phyloP scores from a whole-genome alignment of 2,888 invertebrate species.

The Noctua janthina region DNA sequence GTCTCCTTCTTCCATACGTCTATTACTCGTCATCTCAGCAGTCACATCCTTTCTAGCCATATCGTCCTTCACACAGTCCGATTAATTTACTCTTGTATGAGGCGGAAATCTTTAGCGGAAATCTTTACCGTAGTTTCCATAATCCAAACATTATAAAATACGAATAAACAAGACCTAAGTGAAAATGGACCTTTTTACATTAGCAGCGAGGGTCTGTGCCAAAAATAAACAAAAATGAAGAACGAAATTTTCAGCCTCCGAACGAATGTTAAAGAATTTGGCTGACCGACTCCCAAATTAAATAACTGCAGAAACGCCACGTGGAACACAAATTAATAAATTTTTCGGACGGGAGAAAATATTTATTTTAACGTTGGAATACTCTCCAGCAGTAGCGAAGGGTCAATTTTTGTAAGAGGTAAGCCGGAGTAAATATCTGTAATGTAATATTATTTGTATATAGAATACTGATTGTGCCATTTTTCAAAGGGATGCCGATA shows the following conservation, averaged over 20 bases:
- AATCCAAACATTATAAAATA: not conserved
- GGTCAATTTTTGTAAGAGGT: no score
- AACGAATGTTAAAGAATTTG: conserved; percentile 26
- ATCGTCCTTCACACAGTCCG: no score
- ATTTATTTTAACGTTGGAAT: conserved; percentile 26
- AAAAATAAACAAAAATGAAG: conserved; percentile 22
- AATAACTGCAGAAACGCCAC: conserved; percentile 36
- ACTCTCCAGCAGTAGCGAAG: not conserved
- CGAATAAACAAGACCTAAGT: not conserved
- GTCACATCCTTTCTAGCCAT: no score
- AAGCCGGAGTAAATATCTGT: no score
- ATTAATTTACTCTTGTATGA: not conserved
- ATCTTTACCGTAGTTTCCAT: not conserved
- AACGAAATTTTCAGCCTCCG: not conserved
- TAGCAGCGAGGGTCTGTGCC: not conserved
- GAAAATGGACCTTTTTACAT: not conserved
- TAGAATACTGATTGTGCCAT: no score
- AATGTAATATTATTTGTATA: no score
- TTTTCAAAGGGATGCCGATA: no score
- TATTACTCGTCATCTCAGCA: no score
- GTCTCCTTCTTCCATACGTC: no score
- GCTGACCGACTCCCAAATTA: conserved; percentile 32
- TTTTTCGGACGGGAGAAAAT: conserved; percentile 18
- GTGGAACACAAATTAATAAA: conserved; percentile 35
- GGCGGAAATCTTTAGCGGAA: not conserved